phyloP scores from a whole-genome alignment of 2,888 invertebrate genomes.

The Meloe dianella region DNA sequence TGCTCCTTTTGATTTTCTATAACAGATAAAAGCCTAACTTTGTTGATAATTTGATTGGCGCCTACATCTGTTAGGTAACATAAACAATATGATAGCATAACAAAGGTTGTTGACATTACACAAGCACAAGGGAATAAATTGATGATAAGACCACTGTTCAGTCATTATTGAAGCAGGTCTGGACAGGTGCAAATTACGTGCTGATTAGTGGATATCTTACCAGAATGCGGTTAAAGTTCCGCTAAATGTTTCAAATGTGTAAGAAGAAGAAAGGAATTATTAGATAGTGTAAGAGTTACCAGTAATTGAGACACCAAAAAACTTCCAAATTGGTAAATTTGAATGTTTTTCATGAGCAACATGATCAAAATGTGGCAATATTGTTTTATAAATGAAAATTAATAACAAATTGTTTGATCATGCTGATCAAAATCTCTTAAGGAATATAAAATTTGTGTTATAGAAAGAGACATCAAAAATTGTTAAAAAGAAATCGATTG shows the following conservation, averaged over 20 bases:
- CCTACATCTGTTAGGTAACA: not conserved
- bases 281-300: slow-evolving; percentile 43
- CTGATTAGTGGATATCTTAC: slow-evolving; percentile 53
- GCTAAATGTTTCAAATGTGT: slow-evolving; percentile 53
- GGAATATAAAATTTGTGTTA: slow-evolving; percentile 18
- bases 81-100: slow-evolving; percentile 7
- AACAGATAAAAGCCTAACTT: not conserved
- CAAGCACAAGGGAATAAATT: slow-evolving; percentile 31
- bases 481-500: slow-evolving; percentile 15
- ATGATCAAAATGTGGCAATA: not conserved
- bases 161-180: slow-evolving; percentile 11
- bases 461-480: slow-evolving; percentile 12
- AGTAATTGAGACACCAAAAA: slow-evolving; percentile 26
- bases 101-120: slow-evolving; percentile 33
- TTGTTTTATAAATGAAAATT: not conserved
- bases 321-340: slow-evolving; percentile 17
- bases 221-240: slow-evolving; percentile 56
- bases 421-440: not conserved
- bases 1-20: not conserved
- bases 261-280: slow-evolving; percentile 51
- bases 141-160: slow-evolving; percentile 24
- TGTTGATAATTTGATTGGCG: slow-evolving; percentile 5
- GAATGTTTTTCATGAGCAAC: not conserved
- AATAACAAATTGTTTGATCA: not conserved
- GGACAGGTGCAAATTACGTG: slow-evolving; percentile 33